These are phyloP conservation scores for Ataeniobius toweri DNA, from an alignment of 2,797 vertebrate genomes.

Conservation along the genomic window DNA sequence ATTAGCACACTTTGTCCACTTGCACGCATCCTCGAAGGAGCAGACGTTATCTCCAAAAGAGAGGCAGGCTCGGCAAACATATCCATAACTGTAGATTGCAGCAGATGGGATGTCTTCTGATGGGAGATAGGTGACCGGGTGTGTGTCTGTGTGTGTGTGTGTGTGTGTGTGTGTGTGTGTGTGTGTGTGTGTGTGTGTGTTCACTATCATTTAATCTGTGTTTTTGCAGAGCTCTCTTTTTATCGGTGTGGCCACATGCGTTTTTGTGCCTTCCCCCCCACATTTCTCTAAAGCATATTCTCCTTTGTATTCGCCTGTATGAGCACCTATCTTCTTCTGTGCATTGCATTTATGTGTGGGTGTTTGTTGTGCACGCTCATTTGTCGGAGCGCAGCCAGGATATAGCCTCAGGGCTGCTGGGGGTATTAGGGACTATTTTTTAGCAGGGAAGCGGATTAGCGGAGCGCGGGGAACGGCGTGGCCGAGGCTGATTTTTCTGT, in stretches of 20 bases:
- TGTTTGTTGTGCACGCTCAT: conserved; percentile 44
- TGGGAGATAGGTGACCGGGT: conserved; percentile 40
- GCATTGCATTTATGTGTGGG: conserved; percentile 28
- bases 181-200: conserved; percentile 28
- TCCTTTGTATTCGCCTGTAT: conserved; percentile 33
- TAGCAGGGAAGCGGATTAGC: conserved; percentile 81
- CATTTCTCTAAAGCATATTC: conserved; percentile 33
- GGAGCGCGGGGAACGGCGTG: conserved; percentile 72
- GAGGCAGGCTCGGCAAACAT: conserved; percentile 65
- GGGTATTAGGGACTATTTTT: conserved; percentile 83
- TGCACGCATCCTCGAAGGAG: conserved; percentile 19
- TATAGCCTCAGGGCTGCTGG: conserved; percentile 72
- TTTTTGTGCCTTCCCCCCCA: conserved; percentile 33
- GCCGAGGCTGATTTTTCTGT: conserved; percentile 82
- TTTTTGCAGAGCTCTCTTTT: conserved; percentile 32
- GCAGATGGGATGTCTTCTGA: conserved; percentile 63
- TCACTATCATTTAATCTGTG: conserved; percentile 27
- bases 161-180: conserved; percentile 17
- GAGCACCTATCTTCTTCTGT: conserved; percentile 30
- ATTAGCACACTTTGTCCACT: not conserved
- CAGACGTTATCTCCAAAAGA: conserved; percentile 60
- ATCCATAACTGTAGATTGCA: conserved; percentile 66
- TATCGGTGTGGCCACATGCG: conserved; percentile 32
- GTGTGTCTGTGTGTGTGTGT: conserved; percentile 33
- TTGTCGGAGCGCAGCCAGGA: conserved; percentile 60